Percentiles rank a stretch among this genome's conserved stretches.
phyloP scores from a whole-genome alignment of 2,797 vertebrate genomes.

The Poliocrania exsul region DNA sequence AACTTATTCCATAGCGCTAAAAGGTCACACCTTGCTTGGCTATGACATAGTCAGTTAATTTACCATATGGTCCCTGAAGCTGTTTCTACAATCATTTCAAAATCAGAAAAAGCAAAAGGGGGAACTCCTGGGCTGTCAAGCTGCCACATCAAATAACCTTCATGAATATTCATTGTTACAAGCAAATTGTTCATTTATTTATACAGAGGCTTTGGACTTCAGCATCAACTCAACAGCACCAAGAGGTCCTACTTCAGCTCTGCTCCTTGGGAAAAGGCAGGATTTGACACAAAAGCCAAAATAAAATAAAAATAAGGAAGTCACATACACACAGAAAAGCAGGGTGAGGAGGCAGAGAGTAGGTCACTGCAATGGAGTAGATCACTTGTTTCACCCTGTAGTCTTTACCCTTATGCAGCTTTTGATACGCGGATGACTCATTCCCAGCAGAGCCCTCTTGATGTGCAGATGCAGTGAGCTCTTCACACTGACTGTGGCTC shows the following conservation, averaged over 20 bases:
- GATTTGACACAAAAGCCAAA: not conserved
- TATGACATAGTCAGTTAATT: not conserved
- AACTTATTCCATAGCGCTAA: not conserved
- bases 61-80: not conserved
- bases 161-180: not conserved
- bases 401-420: not conserved
- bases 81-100: not conserved
- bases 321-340: not conserved
- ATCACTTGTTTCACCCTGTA: not conserved
- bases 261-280: not conserved
- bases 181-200: not conserved
- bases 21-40: not conserved
- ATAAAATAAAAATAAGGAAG: not conserved
- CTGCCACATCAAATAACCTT: not conserved
- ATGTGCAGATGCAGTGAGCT: not conserved
- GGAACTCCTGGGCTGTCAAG: not conserved
- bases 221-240: not conserved
- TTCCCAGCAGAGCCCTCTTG: not conserved
- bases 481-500: not conserved
- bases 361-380: not conserved
- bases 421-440: not conserved
- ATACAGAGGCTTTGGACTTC: not conserved
- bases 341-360: rapidly evolving
- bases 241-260: not conserved
- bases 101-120: not conserved